Evolutionary conservation across 2,797 vertebrate genomes (phyloP).

Genomic region (Ctenopoma multispine): DNA sequence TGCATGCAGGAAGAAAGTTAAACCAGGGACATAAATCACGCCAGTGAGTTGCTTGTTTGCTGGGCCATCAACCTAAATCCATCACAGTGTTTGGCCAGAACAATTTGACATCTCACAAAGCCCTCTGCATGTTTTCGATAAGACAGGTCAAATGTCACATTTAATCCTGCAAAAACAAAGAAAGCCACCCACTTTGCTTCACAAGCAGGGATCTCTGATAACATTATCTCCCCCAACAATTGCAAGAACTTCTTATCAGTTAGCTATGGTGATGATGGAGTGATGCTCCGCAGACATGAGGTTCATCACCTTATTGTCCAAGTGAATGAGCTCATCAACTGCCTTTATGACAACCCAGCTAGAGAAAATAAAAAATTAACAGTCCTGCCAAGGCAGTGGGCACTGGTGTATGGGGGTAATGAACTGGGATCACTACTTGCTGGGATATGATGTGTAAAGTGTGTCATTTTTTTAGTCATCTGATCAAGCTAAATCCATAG

Average conservation of each 20-base stretch:
- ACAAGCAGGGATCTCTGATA: slow-evolving; percentile 26
- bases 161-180: slow-evolving; percentile 39
- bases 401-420: slow-evolving; percentile 35
- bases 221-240: slow-evolving; percentile 42
- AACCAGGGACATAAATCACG: slow-evolving; percentile 27
- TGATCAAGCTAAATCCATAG: not conserved
- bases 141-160: slow-evolving; percentile 56
- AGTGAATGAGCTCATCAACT: slow-evolving; percentile 48
- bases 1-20: slow-evolving; percentile 1
- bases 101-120: slow-evolving; percentile 31
- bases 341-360: slow-evolving; percentile 12
- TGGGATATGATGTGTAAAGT: slow-evolving; percentile 9
- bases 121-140: slow-evolving; percentile 20
- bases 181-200: slow-evolving; percentile 36
- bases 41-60: slow-evolving; percentile 43
- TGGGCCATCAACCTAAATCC: slow-evolving; percentile 39
- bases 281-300: slow-evolving; percentile 33
- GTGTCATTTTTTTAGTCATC: slow-evolving; percentile 1
- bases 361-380: slow-evolving; percentile 17
- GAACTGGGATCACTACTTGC: slow-evolving; percentile 26
- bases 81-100: slow-evolving; percentile 18
- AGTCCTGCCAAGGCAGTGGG: slow-evolving; percentile 31
- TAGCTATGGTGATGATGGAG: slow-evolving; percentile 12
- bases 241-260: slow-evolving; percentile 48
- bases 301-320: slow-evolving; percentile 24